Evolutionary conservation across 2,113 vertebrate species (phyloP).

Genomic region (Zosterops borbonicus): DNA sequence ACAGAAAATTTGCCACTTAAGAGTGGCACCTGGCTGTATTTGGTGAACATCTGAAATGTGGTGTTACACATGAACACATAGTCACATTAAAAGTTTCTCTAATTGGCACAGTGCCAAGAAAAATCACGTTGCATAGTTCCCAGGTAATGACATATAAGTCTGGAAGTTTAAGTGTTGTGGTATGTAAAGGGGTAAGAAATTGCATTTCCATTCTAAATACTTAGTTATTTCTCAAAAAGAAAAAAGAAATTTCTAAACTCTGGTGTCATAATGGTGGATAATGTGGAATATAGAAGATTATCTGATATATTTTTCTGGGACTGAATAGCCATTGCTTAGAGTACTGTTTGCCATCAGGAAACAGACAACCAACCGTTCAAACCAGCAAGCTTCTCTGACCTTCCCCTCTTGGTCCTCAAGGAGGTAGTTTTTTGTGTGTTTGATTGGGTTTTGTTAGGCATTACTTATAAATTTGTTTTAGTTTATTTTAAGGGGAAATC

Average conservation of each 20-base stretch:
- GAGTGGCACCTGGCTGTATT: too few relatives aligned
- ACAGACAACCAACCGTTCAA: not conserved
- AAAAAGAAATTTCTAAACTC: not conserved
- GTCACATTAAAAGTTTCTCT: not conserved
- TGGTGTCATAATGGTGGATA: not conserved
- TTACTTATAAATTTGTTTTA: not conserved
- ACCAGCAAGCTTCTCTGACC: constrained; percentile 12
- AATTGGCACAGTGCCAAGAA: not conserved
- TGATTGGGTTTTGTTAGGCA: accelerated
- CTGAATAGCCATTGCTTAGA: not conserved
- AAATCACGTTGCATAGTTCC: not conserved
- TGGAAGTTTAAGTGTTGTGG: not conserved
- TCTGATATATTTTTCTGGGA: not conserved
- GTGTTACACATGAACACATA: not conserved
- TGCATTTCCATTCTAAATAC: not conserved
- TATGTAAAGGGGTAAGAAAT: not conserved
- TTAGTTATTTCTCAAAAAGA: not conserved
- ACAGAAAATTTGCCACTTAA: accelerated
- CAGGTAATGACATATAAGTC: not conserved
- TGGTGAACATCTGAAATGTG: not conserved
- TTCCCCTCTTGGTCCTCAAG: not conserved
- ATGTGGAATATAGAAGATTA: not conserved
- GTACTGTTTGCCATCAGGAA: not conserved
- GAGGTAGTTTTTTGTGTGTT: not conserved
- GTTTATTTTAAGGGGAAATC: not conserved